phyloP scores from a whole-genome alignment of 2,888 invertebrate genomes.

The Melinaea marsaeus region DNA sequence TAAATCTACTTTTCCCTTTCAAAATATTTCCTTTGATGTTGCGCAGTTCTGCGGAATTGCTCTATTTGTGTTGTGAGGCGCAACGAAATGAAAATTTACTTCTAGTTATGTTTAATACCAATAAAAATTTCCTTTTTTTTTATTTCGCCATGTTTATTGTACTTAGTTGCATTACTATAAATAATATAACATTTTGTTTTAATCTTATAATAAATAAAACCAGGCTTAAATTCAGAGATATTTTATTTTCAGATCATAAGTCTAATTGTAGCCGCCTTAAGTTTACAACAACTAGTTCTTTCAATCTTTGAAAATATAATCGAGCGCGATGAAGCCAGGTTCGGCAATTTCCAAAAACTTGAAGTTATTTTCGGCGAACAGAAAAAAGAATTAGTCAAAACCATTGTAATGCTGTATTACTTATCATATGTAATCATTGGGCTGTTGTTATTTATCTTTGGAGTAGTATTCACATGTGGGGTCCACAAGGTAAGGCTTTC shows the following conservation, averaged over 20 bases:
- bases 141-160: too few relatives aligned
- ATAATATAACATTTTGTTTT: too few relatives aligned
- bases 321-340: constrained; percentile 52
- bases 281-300: constrained; percentile 57
- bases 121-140: too few relatives aligned
- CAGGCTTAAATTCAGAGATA: too few relatives aligned
- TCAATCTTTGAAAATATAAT: constrained; percentile 47
- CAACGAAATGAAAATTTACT: background rate
- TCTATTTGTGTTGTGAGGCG: constrained; percentile 12
- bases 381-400: constrained; percentile 49
- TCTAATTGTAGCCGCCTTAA: constrained; percentile 58
- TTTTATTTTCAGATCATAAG: constrained; percentile 55
- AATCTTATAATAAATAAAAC: too few relatives aligned
- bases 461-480: constrained; percentile 58
- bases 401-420: constrained; percentile 57
- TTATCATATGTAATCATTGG: constrained; percentile 55
- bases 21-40: constrained; percentile 10
- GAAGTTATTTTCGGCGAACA: constrained; percentile 61
- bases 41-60: constrained; percentile 2
- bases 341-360: constrained; percentile 59
- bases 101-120: too few relatives aligned
- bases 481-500: constrained; percentile 54
- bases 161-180: too few relatives aligned
- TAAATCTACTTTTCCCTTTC: constrained; percentile 9
- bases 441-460: constrained; percentile 55